These are phyloP conservation scores for Melospiza georgiana DNA, from an alignment of 2,113 vertebrate genomes.

Conservation along the genomic window DNA sequence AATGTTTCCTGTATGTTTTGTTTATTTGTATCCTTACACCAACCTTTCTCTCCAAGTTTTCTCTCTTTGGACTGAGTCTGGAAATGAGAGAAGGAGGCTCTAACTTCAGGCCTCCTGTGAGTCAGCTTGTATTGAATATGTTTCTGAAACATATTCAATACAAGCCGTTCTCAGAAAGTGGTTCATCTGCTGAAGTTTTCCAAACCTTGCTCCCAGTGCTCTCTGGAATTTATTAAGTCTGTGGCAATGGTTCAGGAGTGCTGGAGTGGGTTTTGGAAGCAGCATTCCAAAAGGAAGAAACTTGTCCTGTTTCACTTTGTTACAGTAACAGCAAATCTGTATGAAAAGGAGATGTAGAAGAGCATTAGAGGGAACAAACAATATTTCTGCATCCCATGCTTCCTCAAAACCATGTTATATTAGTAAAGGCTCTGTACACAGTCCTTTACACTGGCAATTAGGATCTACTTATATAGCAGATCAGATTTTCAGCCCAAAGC, in stretches of 20 bases:
- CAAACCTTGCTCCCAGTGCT: neutral
- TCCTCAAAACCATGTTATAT: neutral
- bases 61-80: neutral
- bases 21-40: neutral
- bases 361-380: neutral
- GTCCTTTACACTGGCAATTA: neutral
- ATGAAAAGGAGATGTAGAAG: neutral
- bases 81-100: neutral
- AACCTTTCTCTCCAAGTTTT: neutral
- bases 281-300: neutral
- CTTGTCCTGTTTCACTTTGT: neutral
- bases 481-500: neutral
- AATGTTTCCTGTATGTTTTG: neutral
- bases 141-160: slow-evolving; percentile 4
- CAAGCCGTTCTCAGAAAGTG: neutral
- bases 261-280: neutral
- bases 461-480: neutral
- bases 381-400: neutral
- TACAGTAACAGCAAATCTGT: neutral
- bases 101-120: neutral
- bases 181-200: slow-evolving; percentile 9
- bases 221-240: slow-evolving; percentile 15
- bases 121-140: neutral
- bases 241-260: neutral
- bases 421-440: neutral